Evolutionary conservation across 23 tunicate species (phyloP).

Genomic region (Styela clava): DNA sequence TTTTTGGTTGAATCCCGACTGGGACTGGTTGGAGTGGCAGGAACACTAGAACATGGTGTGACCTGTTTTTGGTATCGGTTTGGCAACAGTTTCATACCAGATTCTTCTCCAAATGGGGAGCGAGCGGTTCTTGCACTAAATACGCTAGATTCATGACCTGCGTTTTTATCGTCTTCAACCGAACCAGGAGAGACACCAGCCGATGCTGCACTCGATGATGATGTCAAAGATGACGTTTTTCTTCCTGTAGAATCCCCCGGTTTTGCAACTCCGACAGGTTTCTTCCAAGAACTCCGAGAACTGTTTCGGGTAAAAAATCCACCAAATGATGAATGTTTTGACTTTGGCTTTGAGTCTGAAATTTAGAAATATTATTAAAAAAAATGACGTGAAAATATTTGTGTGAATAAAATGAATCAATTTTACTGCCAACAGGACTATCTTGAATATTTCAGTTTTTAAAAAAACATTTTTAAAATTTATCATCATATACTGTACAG

Average conservation of each 20-base stretch:
- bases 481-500: too few species aligned
- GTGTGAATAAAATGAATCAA: too few species aligned
- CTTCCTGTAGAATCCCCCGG: conserved; percentile 19
- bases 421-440: too few species aligned
- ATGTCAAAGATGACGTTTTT: not conserved
- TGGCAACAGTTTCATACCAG: not conserved
- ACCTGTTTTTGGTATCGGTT: not conserved
- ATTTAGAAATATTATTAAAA: not conserved
- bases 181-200: conserved; percentile 6
- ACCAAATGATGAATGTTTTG: not conserved
- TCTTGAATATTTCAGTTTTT: too few species aligned
- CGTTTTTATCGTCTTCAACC: not conserved
- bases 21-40: not conserved
- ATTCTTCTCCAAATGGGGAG: not conserved
- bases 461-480: too few species aligned
- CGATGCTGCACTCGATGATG: conserved; percentile 10
- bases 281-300: conserved; percentile 73
- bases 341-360: not conserved
- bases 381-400: too few species aligned
- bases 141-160: conserved; percentile 1
- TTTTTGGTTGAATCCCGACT: not conserved
- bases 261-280: conserved; percentile 34
- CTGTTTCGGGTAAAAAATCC: conserved; percentile 61
- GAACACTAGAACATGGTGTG: not conserved
- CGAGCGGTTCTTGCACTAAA: not conserved